These are phyloP conservation scores for Apantesis nais DNA, from an alignment of 2,888 invertebrate species.

Conservation along the genomic window DNA sequence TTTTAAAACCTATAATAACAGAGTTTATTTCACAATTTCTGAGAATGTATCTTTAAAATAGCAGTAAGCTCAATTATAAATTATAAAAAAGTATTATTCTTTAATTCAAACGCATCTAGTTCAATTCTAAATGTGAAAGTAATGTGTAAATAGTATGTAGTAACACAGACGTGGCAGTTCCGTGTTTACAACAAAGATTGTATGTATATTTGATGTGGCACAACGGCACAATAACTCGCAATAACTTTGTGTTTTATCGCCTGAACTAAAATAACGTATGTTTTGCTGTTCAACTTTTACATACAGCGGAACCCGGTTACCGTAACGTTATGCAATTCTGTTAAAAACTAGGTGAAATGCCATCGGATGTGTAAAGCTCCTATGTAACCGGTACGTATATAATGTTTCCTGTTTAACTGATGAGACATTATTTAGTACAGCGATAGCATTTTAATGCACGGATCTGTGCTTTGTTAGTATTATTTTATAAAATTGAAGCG, in stretches of 20 bases:
- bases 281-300: constrained; percentile 47
- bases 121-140: neutral
- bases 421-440: neutral
- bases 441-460: neutral
- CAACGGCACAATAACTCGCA: constrained; percentile 51
- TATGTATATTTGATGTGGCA: constrained; percentile 31
- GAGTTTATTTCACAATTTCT: too few relatives aligned
- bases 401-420: constrained; percentile 6
- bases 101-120: neutral
- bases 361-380: neutral
- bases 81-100: neutral
- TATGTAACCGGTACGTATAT: neutral
- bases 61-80: neutral
- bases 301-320: constrained; percentile 33
- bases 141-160: constrained; percentile 22
- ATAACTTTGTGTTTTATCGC: constrained; percentile 61
- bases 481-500: too few relatives aligned
- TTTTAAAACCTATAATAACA: neutral
- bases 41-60: too few relatives aligned
- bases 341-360: constrained; percentile 21
- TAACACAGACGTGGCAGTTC: constrained; percentile 24
- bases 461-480: too few relatives aligned
- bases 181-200: constrained; percentile 34
- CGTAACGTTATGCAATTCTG: constrained; percentile 31
- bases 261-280: constrained; percentile 58